Evolutionary conservation across 2,888 invertebrate species (phyloP), one percentile per base, ranked within the genome.

Genomic region (Drosophila subquinaria): DNA sequence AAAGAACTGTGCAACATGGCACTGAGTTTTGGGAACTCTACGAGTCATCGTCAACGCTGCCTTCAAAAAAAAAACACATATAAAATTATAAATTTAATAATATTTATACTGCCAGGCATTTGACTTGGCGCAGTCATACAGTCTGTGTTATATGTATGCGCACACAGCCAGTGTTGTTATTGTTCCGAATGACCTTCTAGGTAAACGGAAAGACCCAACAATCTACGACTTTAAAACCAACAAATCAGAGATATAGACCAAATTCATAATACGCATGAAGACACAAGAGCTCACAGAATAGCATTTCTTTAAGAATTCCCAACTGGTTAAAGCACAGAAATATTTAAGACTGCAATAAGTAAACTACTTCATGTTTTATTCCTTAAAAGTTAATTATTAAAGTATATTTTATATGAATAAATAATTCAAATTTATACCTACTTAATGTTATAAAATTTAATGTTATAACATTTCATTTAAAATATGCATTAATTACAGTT

Each of bases 21-120:
- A 65, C 59, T 42, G 55, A 59, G 64, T 57, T 45, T 66, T 45
- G 33, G 40, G 1, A 11, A 61, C 30, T 60, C 42, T 60, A 15
- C 8, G 50, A 40, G 10, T 53, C 59, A 43, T 50, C 73, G 57
- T 59, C 77, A 67, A 69, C 51, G n/a, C 30, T 47, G 47, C 47
- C 47, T 13, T 43, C 23, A 23, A 6, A 27, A 27, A 27, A 67
- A 75, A 80, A 70, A 64, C 70, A 61, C 78, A 82, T 70, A 72
- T 62, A 78, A 86, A 69, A 78, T 80, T 80, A 86, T 80, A 80
- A 83, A 78, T 80, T 80, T 80, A 78, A 80, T 79, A 86, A 75
- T 80, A 85, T 82, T 82, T 83, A 60, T 50, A 27, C 52, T 62
- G 72, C 72, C 67, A 61, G 68, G 64, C 70, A 69, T 61, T 70